These are phyloP conservation scores for Gallirallus australis DNA, from an alignment of 2,797 vertebrate genomes.

Conservation along the genomic window DNA sequence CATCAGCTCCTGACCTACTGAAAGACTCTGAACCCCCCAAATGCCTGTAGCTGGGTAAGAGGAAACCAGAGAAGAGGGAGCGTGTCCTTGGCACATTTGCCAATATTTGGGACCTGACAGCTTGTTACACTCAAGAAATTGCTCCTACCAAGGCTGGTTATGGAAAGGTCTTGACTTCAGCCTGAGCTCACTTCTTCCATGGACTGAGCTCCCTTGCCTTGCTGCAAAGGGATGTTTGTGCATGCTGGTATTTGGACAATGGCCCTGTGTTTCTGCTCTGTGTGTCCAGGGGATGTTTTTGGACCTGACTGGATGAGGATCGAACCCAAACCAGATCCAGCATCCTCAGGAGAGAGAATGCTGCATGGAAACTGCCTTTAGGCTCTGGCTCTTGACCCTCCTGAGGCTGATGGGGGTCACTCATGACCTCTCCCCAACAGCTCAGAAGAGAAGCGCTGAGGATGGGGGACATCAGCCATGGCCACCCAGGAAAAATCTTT, in stretches of 20 bases:
- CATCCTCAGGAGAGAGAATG: not conserved
- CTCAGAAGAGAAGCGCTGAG: not conserved
- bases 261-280: not conserved
- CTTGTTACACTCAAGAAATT: not conserved
- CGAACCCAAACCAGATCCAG: not conserved
- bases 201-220: not conserved
- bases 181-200: not conserved
- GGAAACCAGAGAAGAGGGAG: not conserved
- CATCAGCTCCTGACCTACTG: not conserved
- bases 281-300: not conserved
- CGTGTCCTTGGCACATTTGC: not conserved
- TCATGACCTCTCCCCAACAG: not conserved
- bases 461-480: not conserved
- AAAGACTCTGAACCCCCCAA: not conserved
- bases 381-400: not conserved
- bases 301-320: not conserved
- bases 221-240: not conserved
- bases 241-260: not conserved
- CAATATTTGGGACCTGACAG: not conserved
- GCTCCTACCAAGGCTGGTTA: not conserved
- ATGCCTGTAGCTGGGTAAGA: not conserved
- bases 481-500: not conserved
- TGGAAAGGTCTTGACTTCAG: not conserved
- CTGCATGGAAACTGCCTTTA: not conserved
- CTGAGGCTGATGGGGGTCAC: not conserved